A percentile compares a stretch with the other conserved stretches of the same genome.
phyloP scores from a whole-genome alignment of 2,888 invertebrate genomes.

The Hermaeophaga mercurialis region DNA sequence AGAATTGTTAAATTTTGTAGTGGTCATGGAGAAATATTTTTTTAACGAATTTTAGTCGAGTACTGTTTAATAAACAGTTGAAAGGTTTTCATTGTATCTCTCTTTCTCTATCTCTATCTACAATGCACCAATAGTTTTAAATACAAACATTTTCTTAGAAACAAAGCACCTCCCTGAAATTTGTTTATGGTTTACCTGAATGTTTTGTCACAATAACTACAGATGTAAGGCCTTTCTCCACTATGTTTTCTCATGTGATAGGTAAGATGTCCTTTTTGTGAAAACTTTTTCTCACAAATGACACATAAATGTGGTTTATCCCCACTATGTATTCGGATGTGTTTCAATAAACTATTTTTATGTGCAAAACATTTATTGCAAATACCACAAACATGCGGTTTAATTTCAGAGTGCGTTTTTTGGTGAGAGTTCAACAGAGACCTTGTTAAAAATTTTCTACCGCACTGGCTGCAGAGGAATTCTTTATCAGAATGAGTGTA shows the following conservation, averaged over 20 bases:
- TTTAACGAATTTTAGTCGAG: too few species aligned
- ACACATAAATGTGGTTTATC: conserved; percentile 32
- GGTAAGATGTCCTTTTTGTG: conserved; percentile 34
- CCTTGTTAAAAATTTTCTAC: conserved; percentile 24
- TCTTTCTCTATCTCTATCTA: too few species aligned
- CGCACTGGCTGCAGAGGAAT: conserved; percentile 34
- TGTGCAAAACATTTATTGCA: conserved; percentile 31
- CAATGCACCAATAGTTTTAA: too few species aligned
- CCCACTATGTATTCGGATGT: conserved; percentile 24
- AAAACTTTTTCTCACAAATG: conserved; percentile 32
- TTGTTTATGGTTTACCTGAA: conserved; percentile 4
- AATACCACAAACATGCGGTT: conserved; percentile 29
- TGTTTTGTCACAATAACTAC: conserved; percentile 25
- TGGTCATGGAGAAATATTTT: too few species aligned
- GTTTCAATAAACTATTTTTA: conserved; percentile 22
- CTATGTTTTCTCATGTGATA: conserved; percentile 36
- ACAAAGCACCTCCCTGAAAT: neutral
- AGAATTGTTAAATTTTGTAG: too few species aligned
- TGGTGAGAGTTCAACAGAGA: conserved; percentile 24
- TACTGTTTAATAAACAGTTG: too few species aligned
- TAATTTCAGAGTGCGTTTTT: conserved; percentile 32
- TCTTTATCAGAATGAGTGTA: conserved; percentile 27
- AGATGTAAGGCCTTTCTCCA: conserved; percentile 27
- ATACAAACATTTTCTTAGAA: neutral
- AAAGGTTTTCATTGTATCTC: too few species aligned